These are phyloP conservation scores for Anadara kagoshimensis DNA, from an alignment of 1,140 invertebrate genomes.

Conservation along the genomic window DNA sequence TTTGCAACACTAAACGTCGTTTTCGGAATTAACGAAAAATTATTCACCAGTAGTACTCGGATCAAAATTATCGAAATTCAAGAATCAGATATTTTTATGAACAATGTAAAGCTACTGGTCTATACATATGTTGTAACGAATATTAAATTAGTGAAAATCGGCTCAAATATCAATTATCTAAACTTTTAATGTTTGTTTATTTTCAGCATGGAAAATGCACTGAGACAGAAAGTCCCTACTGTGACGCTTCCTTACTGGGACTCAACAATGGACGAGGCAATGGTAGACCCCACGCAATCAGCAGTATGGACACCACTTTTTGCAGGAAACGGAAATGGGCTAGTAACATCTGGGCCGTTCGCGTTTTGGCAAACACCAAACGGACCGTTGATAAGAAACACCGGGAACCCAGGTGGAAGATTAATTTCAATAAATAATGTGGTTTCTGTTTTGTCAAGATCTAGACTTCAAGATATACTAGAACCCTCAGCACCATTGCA, in stretches of 20 bases:
- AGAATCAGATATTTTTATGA: no score
- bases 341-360: conserved; percentile 71
- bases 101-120: no score
- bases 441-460: conserved; percentile 25
- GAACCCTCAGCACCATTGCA: conserved; percentile 35
- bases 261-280: conserved; percentile 66
- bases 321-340: conserved; percentile 72
- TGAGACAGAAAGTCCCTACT: conserved; percentile 47
- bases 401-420: conserved; percentile 25
- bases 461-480: conserved; percentile 32
- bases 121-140: no score
- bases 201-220: conserved; percentile 57
- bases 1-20: no score
- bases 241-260: conserved; percentile 74
- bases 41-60: no score
- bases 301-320: conserved; percentile 68
- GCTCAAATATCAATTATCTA: no score
- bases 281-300: conserved; percentile 67
- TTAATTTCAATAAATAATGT: conserved; percentile 33
- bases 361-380: conserved; percentile 42
- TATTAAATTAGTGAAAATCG: no score
- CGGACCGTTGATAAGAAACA: conserved; percentile 36
- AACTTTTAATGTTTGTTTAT: not conserved
- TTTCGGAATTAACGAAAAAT: no score
- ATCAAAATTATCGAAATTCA: no score